Evolutionary conservation across 2,797 vertebrate species (phyloP).

Genomic region (Alectoris magna): DNA sequence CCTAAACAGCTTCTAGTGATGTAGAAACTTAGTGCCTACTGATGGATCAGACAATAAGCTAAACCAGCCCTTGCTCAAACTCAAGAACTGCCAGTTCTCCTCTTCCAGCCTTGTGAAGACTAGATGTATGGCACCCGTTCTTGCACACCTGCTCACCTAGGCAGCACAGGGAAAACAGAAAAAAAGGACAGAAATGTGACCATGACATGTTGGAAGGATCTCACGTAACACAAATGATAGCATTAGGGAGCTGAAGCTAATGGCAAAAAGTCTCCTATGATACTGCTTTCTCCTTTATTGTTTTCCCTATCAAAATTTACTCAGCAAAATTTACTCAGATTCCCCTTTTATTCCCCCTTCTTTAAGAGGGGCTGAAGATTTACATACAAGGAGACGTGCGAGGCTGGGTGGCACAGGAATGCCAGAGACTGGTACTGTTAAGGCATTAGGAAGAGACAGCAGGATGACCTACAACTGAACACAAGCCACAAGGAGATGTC

Average conservation of each 20-base stretch:
- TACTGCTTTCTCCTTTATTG: neutral
- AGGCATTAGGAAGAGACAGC: neutral
- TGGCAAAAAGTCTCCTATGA: neutral
- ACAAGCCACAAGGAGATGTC: neutral
- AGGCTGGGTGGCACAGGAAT: neutral
- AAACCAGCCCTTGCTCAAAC: neutral
- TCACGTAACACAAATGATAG: neutral
- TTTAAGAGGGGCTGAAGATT: neutral
- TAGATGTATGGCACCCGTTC: neutral
- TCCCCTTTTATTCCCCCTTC: neutral
- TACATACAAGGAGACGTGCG: neutral
- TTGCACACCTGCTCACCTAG: neutral
- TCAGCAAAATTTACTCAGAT: neutral
- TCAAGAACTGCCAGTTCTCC: fast-evolving
- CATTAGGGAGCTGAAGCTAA: neutral
- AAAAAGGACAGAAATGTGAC: neutral
- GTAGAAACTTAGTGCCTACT: too few species aligned
- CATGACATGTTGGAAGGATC: fast-evolving
- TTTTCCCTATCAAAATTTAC: neutral
- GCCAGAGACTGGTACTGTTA: neutral
- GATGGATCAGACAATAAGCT: neutral
- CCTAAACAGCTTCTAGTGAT: neutral
- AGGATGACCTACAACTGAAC: neutral
- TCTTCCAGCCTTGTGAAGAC: neutral
- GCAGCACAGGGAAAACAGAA: neutral